phyloP scores from a whole-genome alignment of 2,888 invertebrate genomes.

The Crematogaster levior region DNA sequence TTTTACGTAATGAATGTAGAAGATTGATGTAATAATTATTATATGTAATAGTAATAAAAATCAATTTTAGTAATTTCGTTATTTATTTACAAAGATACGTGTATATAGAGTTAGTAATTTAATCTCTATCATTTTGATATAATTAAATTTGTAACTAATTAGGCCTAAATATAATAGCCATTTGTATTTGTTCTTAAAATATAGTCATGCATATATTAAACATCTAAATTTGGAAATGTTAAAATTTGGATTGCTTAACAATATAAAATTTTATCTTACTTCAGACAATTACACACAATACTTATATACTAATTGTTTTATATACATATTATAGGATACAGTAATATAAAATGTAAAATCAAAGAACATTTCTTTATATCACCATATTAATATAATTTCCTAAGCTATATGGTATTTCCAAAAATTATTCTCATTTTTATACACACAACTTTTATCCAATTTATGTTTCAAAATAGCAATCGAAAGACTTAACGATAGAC shows the following conservation, averaged over 20 bases:
- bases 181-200: constrained; percentile 20
- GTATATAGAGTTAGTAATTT: constrained; percentile 32
- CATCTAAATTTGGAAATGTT: constrained; percentile 32
- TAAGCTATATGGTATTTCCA: constrained; percentile 16
- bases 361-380: constrained; percentile 36
- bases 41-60: too few relatives aligned
- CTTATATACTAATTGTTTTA: constrained; percentile 38
- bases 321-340: constrained; percentile 43
- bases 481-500: constrained; percentile 24
- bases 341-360: constrained; percentile 2
- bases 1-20: not conserved
- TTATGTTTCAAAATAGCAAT: constrained; percentile 39
- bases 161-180: constrained; percentile 23
- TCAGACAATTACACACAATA: not conserved
- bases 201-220: constrained; percentile 34
- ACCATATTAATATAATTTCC: constrained; percentile 33
- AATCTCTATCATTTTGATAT: constrained; percentile 42
- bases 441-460: constrained; percentile 61
- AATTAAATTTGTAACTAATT: constrained; percentile 35
- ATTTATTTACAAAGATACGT: constrained; percentile 47
- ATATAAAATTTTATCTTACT: constrained; percentile 23
- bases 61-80: constrained; percentile 7
- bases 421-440: constrained; percentile 55
- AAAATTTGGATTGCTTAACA: constrained; percentile 47
- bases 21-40: not conserved